Base-by-base conservation (phyloP, 2,888 invertebrate genomes). In the Phorcus lineatus region DNA sequence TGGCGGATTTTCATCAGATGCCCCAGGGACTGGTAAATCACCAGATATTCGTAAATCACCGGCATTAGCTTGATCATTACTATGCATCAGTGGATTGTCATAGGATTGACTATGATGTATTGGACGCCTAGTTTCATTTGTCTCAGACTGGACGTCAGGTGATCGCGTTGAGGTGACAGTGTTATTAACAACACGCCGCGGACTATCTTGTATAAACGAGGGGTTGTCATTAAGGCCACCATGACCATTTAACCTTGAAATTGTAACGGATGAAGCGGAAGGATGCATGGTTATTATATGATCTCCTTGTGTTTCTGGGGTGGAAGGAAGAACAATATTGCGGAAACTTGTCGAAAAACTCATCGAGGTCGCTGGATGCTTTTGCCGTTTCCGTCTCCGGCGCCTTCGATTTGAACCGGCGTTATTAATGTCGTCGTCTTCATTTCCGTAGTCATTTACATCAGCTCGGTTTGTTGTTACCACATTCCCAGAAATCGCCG, bases 1-100 rank as follows among this genome's bases (percentile, higher is more conserved):
- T 0, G 95, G 94, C 4, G 19, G 52, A 52, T 40, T 9, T 17
- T 74, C 80, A 19, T 76, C 31, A 9, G 40, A 22, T n/a, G 57
- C 40, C 47, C 0, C 66, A 19, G 22, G 57, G 40, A 22, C 24
- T 19, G 28, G 53, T 19, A 19, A 36, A 2, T 19, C 36, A n/a
- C 57, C 62, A 31, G 62, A 62, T 19, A 36, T 53, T n/a, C 52
- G 74, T 52, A 74, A 22, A 22, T 74, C 74, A 52, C 16, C 74
- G 52, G 19, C 24, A 22, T 74, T 2, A 11, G 52, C 52, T 24
- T 74, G 47, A 16, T 74, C 74, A 24, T 24, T 52, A 16, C 19
- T 40, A 28, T 7, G 28, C 62, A 62, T 28, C 24, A 62, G 11
- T 28, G 62, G 62, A 11, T 62, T 62, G 62, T 62, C 62, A 11